Conservation (phyloP, 2,888 invertebrate genomes). For the Trachelus stipa region DNA sequence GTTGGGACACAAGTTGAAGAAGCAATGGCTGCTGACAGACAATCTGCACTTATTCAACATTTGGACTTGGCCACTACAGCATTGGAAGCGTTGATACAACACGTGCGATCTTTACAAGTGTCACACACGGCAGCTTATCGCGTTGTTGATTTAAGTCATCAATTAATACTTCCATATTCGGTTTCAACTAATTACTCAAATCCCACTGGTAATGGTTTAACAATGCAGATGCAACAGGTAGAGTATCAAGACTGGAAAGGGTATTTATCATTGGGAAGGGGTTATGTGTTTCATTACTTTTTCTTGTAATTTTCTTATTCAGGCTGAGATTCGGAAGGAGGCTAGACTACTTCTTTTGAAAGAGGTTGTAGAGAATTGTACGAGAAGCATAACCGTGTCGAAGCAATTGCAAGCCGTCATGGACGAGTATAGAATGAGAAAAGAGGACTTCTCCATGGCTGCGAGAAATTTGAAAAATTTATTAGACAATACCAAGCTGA, state of each 20-base stretch:
- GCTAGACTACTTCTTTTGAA: constrained; percentile 27
- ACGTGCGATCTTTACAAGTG: constrained; percentile 39
- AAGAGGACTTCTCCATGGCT: constrained; percentile 39
- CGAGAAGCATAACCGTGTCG: constrained; percentile 28
- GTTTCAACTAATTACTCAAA: constrained; percentile 18
- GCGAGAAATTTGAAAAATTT: constrained; percentile 43
- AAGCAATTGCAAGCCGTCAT: constrained; percentile 34
- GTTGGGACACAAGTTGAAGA: constrained; percentile 42
- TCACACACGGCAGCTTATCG: constrained; percentile 37
- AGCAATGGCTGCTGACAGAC: constrained; percentile 37
- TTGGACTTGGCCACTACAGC: constrained; percentile 35
- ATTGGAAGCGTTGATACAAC: constrained; percentile 39
- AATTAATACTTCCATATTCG: constrained; percentile 26
- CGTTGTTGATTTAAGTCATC: constrained; percentile 36
- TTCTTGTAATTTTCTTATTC: not conserved
- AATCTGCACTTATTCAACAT: constrained; percentile 37
- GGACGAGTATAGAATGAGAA: constrained; percentile 33
- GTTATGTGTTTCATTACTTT: not conserved
- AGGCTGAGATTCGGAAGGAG: constrained; percentile 35
- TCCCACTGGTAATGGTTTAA: constrained; percentile 16
- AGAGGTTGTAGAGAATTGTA: constrained; percentile 38
- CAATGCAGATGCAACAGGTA: constrained; percentile 34
- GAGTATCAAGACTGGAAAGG: not conserved
- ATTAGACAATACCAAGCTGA: constrained; percentile 36
- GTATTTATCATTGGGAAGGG: not conserved